These are phyloP conservation scores for Pituophis catenifer DNA, from an alignment of 2,113 vertebrate genomes.

Conservation along the genomic window DNA sequence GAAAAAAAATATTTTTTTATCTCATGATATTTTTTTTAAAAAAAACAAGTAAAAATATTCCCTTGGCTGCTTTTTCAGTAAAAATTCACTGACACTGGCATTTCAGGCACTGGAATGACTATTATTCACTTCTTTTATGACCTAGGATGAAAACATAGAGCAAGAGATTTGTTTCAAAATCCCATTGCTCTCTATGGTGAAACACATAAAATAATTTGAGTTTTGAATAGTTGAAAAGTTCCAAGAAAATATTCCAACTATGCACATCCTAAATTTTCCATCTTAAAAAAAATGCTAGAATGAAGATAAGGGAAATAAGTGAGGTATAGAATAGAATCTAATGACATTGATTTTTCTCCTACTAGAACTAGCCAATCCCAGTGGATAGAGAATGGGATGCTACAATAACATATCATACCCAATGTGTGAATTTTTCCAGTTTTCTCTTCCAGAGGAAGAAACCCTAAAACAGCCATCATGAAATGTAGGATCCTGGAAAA, in stretches of 20 bases:
- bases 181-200: not conserved
- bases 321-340: not conserved
- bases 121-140: not conserved
- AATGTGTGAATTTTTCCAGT: not conserved
- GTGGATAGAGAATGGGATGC: not conserved
- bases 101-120: not conserved
- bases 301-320: not conserved
- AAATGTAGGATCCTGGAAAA: not conserved
- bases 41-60: not conserved
- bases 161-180: not conserved
- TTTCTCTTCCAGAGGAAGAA: not conserved
- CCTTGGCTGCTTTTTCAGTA: not conserved
- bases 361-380: not conserved
- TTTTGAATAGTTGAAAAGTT: not conserved
- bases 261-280: not conserved
- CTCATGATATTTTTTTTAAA: not conserved
- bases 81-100: not conserved
- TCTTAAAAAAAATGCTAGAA: not conserved
- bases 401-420: not conserved
- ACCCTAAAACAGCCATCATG: not conserved
- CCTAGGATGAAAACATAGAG: not conserved
- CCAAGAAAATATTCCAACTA: not conserved
- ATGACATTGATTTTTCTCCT: not conserved
- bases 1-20: not conserved
- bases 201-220: not conserved